Base-by-base conservation (phyloP, 2,797 vertebrate species). In the Typhlichthys eigenmanni region DNA sequence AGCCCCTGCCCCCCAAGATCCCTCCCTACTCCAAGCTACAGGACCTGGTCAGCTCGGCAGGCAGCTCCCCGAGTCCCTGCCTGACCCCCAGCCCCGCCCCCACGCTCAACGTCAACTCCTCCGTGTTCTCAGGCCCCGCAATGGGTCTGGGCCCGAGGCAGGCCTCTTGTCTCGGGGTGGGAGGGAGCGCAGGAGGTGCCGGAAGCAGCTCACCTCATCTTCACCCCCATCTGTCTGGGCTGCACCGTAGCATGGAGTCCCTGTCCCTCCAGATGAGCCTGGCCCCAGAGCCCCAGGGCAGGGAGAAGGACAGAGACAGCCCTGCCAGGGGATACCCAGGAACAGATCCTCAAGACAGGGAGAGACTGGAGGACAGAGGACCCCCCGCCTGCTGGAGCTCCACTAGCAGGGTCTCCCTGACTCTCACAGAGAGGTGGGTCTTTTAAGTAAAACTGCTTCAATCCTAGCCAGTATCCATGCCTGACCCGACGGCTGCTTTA, bases 161-260 rank as follows among this genome's bases (percentile, higher is more conserved):
- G 73, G 80, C 86, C 43, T 85, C 90, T 0, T 90, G 89, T 10
- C 77, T 90, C 0, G 89, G 88, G 7, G 83, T 86, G 16, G 85
- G 81, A 48, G 69, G 66, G 13, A 83, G 64, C 16, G n/a, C 46
- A 10, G 34, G 55, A 10, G 50, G 58, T 6, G 66, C 73, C 46
- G 80, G 79, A 2, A 81, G 68, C 45, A 67, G 80, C 60, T 89
- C 91, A n/a, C 91, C 94, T 10, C 90, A 94, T 78, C 93, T 97
- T 85, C 96, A 95, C 82, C 87, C 95, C 57, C 95, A 96, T 52
- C 90, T 98, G 76, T 95, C 96, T 0, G 89, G 95, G 46, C 89
- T 98, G 70, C 96, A 98, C 82, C 94, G 95, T 74, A 98, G 97
- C 85, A 94, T 98, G 95, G 97, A 98, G 89, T 97, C 95, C 2